Evolutionary conservation across 2,888 invertebrate species (phyloP).

Genomic region (Proisotoma minuta): DNA sequence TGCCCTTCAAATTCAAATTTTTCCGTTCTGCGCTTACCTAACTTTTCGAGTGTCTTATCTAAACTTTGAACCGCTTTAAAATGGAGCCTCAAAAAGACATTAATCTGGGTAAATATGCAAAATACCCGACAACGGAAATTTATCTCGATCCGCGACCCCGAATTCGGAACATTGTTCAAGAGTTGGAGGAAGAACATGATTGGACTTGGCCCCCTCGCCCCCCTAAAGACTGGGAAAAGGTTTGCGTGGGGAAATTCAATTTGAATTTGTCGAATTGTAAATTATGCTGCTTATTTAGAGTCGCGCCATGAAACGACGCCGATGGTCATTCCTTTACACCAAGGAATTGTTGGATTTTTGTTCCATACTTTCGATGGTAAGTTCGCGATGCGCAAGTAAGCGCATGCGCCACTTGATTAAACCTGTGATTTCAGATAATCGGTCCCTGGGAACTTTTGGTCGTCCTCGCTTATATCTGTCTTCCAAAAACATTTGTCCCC

Average conservation of each 20-base stretch:
- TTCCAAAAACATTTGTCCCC: conserved; percentile 25
- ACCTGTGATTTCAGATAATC: conserved; percentile 14
- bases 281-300: not conserved
- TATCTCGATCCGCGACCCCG: conserved; percentile 20
- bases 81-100: conserved; percentile 2
- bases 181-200: conserved; percentile 21
- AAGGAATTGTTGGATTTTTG: conserved; percentile 19
- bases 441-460: conserved; percentile 22
- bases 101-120: conserved; percentile 19
- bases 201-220: conserved; percentile 25
- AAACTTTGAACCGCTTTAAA: too few relatives aligned
- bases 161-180: conserved; percentile 24
- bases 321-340: conserved; percentile 16
- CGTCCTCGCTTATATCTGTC: conserved; percentile 13
- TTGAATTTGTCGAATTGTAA: not conserved
- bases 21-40: too few relatives aligned
- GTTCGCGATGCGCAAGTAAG: too few relatives aligned
- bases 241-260: not conserved
- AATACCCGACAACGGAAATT: conserved; percentile 11
- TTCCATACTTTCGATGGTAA: conserved; percentile 21
- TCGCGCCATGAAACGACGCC: conserved; percentile 18
- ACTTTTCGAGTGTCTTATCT: too few relatives aligned
- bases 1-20: too few relatives aligned
- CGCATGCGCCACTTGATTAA: not conserved
- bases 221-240: conserved; percentile 20